phyloP scores from a whole-genome alignment of 2,113 vertebrate genomes.

The Solenodon paradoxus region DNA sequence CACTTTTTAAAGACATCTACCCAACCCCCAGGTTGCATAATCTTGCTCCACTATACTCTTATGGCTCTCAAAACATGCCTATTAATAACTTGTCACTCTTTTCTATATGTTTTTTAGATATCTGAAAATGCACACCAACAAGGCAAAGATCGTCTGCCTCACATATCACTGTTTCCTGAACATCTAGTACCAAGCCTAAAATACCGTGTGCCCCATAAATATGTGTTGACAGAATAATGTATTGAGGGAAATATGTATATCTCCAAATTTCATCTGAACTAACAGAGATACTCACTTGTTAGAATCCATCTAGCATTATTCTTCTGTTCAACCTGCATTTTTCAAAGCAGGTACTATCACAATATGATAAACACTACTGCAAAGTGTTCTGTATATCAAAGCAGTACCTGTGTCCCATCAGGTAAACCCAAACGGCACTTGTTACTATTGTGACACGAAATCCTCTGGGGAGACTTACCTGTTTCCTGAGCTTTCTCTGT shows the following conservation, averaged over 20 bases:
- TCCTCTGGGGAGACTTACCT: neutral
- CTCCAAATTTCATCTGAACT: neutral
- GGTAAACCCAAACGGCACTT: neutral
- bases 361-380: neutral
- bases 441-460: neutral
- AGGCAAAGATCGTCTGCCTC: neutral
- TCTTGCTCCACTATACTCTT: neutral
- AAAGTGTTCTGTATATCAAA: slow-evolving; percentile 27
- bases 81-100: neutral
- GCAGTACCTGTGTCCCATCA: neutral
- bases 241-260: neutral
- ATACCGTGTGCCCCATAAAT: neutral
- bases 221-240: neutral
- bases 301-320: neutral
- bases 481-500: neutral
- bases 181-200: neutral
- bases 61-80: neutral
- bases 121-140: neutral
- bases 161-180: neutral
- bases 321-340: neutral
- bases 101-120: neutral
- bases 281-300: neutral
- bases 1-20: neutral
- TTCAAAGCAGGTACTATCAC: neutral
- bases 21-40: neutral